phyloP scores from a whole-genome alignment of 2,888 invertebrate genomes.

The Melanostoma mellinum region DNA sequence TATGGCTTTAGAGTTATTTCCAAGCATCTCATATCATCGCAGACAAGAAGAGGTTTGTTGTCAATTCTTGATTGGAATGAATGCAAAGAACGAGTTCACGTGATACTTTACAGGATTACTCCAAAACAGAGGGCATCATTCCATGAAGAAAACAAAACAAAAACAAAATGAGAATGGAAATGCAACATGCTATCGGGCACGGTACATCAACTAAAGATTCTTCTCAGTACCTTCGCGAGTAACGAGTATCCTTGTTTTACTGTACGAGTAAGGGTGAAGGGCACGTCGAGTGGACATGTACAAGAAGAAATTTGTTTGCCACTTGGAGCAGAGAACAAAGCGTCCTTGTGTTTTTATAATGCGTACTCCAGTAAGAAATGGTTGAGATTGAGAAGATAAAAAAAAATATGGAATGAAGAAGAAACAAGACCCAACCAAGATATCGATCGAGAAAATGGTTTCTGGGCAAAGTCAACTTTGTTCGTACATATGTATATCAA shows the following conservation, averaged over 20 bases:
- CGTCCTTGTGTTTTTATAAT: conserved; percentile 24
- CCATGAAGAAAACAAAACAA: conserved; percentile 46
- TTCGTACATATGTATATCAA: too few species aligned
- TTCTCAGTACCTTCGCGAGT: conserved; percentile 3
- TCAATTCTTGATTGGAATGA: conserved; percentile 1
- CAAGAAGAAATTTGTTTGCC: conserved; percentile 42
- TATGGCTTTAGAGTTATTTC: conserved; percentile 32
- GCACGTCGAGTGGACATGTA: conserved; percentile 51
- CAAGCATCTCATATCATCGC: conserved; percentile 43
- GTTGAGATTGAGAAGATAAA: conserved; percentile 23
- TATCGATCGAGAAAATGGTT: conserved; percentile 48
- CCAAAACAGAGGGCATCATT: conserved; percentile 7
- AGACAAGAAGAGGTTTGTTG: neutral
- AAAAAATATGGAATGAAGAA: conserved; percentile 33
- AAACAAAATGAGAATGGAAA: neutral
- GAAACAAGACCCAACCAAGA: conserved; percentile 26
- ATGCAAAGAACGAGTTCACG: conserved; percentile 3
- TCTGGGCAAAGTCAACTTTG: conserved; percentile 31
- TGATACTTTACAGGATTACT: conserved; percentile 21
- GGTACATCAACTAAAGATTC: conserved; percentile 42
- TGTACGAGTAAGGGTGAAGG: conserved; percentile 40
- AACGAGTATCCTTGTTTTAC: conserved; percentile 26
- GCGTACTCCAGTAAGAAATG: conserved; percentile 20
- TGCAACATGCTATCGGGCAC: conserved; percentile 64
- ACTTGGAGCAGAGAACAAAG: conserved; percentile 34